These are phyloP conservation scores for Amorpha juglandis DNA, from an alignment of 2,888 invertebrate genomes.

Conservation along the genomic window DNA sequence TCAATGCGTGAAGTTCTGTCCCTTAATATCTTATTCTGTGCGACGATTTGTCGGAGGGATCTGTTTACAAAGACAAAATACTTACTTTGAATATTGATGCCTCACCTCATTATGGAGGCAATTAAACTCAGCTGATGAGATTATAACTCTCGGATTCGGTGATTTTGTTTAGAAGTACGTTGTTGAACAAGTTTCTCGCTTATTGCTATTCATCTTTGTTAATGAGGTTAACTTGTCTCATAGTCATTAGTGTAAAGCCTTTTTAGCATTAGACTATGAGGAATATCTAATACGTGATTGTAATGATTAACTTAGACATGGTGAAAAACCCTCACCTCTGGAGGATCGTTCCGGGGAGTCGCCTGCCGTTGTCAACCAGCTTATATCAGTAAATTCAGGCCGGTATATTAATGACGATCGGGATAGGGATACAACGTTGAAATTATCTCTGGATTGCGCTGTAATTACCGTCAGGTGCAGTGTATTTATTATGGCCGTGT, in stretches of 20 bases:
- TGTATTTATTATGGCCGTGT: no score
- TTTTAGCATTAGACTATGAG: no score
- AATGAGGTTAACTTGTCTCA: neutral
- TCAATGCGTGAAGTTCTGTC: conserved; percentile 79
- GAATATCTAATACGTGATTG: no score
- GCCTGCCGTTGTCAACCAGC: no score
- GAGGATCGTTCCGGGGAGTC: no score
- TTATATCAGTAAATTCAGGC: no score
- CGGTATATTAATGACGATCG: no score
- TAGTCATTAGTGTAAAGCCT: neutral
- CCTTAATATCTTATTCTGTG: conserved; percentile 80
- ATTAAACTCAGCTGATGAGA: conserved; percentile 57
- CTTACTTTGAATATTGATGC: conserved; percentile 75
- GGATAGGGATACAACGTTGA: no score
- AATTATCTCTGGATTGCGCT: no score
- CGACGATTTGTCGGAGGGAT: conserved; percentile 67
- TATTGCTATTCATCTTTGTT: conserved; percentile 11
- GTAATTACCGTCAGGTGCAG: no score
- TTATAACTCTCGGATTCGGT: conserved; percentile 41
- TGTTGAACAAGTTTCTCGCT: neutral
- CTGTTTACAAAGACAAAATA: conserved; percentile 66
- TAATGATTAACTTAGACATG: no score
- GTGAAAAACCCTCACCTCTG: no score
- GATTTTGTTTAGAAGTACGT: conserved; percentile 28
- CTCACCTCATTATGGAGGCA: conserved; percentile 59